Base-by-base conservation (phyloP, 2,113 vertebrate genomes). In the Ovibos moschatus region DNA sequence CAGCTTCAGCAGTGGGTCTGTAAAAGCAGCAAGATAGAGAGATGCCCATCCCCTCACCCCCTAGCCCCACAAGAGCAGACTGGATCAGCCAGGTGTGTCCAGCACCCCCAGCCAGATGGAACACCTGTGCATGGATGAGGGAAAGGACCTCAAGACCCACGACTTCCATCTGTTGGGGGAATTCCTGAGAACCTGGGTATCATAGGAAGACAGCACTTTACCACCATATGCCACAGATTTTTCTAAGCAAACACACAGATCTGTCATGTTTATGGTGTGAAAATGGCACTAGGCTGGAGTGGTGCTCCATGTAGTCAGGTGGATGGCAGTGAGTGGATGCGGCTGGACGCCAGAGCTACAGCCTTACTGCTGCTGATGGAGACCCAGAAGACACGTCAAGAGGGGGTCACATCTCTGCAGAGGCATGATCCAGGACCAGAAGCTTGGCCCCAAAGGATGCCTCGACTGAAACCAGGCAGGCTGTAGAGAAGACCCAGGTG, bases 381-480 rank as follows among this genome's bases (percentile, higher is more conserved):
- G 76, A 51, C 7, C 0, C 43, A 2, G 13, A 40, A 87, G 33
- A 40, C 0, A 0, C 3, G 7, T 83, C 47, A 11, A 33, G 23
- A 14, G 8, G 4, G 28, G 6, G 45, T 51, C 27, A 14, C 21
- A 1, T 28, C 27, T n/a, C 45, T 30, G 23, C 40, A 45, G 76
- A 58, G 74, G 40, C 51, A 5, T 33, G 53, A 43, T 13, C n/a
- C 3, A 50, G 74, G 14, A 3, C 40, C 71, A 53, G 19, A 19
- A 12, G 10, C 13, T 7, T 60, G 27, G 13, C 15, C 86, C 58
- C 82, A 3, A 25, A 40, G 82, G 17, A 30, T 23, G 2, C 19
- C 0, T 0, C 2, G 1, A 17, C 21, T 5, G 30, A 51, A n/a
- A 3, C 17, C 53, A 50, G 9, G 1, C 47, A 74, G 40, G 6